phyloP scores from a whole-genome alignment of 2,113 vertebrate genomes.

The Atractosteus spatula region DNA sequence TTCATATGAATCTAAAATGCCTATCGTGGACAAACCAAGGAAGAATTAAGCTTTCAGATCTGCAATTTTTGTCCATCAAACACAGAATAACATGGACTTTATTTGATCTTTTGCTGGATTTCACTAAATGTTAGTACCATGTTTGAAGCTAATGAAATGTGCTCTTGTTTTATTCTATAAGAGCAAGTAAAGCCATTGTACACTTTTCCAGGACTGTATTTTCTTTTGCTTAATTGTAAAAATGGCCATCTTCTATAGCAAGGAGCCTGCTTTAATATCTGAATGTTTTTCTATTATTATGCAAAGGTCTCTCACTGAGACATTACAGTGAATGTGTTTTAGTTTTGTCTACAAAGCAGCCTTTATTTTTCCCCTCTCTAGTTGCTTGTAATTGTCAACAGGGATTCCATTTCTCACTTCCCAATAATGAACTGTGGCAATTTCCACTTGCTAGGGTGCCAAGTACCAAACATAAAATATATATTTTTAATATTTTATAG shows the following conservation, averaged over 20 bases:
- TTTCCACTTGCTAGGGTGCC: background rate
- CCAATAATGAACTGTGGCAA: background rate
- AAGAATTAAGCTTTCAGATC: too few relatives aligned
- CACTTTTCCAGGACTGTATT: slow-evolving; percentile 40
- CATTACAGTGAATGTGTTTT: slow-evolving; percentile 1
- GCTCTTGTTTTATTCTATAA: background rate
- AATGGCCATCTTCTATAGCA: slow-evolving; percentile 17
- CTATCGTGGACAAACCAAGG: too few relatives aligned
- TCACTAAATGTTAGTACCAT: background rate
- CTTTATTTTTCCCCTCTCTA: slow-evolving; percentile 16
- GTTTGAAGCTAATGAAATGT: background rate
- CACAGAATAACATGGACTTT: too few relatives aligned
- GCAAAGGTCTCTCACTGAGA: background rate
- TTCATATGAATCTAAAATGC: too few relatives aligned
- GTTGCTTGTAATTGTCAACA: slow-evolving; percentile 28
- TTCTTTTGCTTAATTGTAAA: slow-evolving; percentile 51
- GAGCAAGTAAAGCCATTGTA: background rate
- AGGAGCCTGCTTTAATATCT: slow-evolving; percentile 29
- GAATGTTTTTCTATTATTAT: slow-evolving; percentile 19
- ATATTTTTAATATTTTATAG: background rate
- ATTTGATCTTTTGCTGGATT: background rate
- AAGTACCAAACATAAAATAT: background rate
- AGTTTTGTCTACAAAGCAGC: slow-evolving; percentile 3
- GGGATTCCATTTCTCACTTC: slow-evolving; percentile 13
- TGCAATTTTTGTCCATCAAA: too few relatives aligned